Percentiles rank a stretch among this genome's conserved stretches.
Conservation (phyloP, 2,888 invertebrate species). For the Callyntrura guangdongensis region DNA sequence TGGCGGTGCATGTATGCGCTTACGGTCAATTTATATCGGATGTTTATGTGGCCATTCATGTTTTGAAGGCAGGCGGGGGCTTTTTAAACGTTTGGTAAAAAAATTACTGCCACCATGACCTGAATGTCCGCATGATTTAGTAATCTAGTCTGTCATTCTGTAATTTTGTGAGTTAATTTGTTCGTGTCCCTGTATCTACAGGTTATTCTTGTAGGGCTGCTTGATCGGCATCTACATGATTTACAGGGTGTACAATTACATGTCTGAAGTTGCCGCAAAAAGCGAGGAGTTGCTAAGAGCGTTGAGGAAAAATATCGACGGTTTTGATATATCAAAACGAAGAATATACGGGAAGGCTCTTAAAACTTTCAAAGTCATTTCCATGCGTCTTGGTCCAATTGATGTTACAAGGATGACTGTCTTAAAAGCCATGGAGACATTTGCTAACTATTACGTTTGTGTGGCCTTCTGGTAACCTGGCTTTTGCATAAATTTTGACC, state of each 20-base stretch:
- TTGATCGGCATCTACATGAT: conserved; percentile 52
- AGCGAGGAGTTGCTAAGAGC: conserved; percentile 6
- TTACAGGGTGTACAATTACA: conserved; percentile 48
- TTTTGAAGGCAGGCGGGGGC: conserved; percentile 56
- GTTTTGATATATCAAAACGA: not conserved
- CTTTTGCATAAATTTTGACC: no score
- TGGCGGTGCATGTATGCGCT: conserved; percentile 60
- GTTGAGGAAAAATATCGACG: not conserved
- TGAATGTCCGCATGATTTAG: no score
- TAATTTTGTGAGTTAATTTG: no score
- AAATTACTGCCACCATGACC: not conserved
- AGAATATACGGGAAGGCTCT: not conserved
- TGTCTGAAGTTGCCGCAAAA: conserved; percentile 21
- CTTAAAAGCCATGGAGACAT: conserved; percentile 54
- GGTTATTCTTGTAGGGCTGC: conserved; percentile 65
- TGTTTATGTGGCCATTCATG: conserved; percentile 66
- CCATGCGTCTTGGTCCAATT: conserved; percentile 64
- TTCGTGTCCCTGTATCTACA: not conserved
- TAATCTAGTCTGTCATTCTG: no score
- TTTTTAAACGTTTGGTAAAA: conserved; percentile 61
- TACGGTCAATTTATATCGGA: conserved; percentile 71
- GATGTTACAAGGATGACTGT: conserved; percentile 61
- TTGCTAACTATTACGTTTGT: conserved; percentile 69
- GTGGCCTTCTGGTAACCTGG: conserved; percentile 77
- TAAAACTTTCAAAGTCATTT: conserved; percentile 46